A percentile compares a stretch with the other conserved stretches of the same genome.
Evolutionary conservation across 2,888 invertebrate species (phyloP).

Genomic region (Drosophila tripunctata): DNA sequence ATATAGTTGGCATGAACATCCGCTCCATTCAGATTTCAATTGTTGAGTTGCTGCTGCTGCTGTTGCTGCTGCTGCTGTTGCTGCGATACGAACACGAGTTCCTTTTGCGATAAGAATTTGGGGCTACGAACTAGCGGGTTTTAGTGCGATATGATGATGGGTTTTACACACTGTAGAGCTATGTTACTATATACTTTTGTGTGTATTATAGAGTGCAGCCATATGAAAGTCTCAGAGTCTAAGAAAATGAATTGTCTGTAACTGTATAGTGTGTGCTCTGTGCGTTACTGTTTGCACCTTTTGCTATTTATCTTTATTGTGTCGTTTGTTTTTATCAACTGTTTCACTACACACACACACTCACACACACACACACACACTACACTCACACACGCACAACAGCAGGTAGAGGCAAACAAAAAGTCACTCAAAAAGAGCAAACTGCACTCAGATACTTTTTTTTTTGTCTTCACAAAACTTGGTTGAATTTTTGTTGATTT

Average conservation of each 20-base stretch:
- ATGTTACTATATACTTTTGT: too few species aligned
- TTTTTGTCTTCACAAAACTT: conserved; percentile 66
- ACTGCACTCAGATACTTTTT: conserved; percentile 69
- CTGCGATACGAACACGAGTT: conserved; percentile 73
- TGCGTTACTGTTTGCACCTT: conserved; percentile 68
- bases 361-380: conserved; percentile 19
- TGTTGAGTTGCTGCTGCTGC: conserved; percentile 34
- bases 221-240: too few species aligned
- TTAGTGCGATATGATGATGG: conserved; percentile 50
- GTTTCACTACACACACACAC: conserved; percentile 54
- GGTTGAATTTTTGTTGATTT: conserved; percentile 31
- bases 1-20: conserved; percentile 62
- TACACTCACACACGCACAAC: conserved; percentile 12
- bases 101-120: conserved; percentile 83
- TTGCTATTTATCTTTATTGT: conserved; percentile 75
- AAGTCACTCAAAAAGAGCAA: conserved; percentile 73
- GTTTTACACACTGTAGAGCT: too few species aligned
- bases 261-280: conserved; percentile 13
- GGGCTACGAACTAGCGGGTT: conserved; percentile 73
- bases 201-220: too few species aligned
- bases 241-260: conserved; percentile 1
- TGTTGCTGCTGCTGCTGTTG: conserved; percentile 27
- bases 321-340: conserved; percentile 76
- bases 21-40: conserved; percentile 77
- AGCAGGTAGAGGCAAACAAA: conserved; percentile 60